A percentile compares a stretch with the other conserved stretches of the same genome.
These are phyloP conservation scores for Stictonetta naevosa DNA, from an alignment of 2,113 vertebrate genomes.

Conservation along the genomic window DNA sequence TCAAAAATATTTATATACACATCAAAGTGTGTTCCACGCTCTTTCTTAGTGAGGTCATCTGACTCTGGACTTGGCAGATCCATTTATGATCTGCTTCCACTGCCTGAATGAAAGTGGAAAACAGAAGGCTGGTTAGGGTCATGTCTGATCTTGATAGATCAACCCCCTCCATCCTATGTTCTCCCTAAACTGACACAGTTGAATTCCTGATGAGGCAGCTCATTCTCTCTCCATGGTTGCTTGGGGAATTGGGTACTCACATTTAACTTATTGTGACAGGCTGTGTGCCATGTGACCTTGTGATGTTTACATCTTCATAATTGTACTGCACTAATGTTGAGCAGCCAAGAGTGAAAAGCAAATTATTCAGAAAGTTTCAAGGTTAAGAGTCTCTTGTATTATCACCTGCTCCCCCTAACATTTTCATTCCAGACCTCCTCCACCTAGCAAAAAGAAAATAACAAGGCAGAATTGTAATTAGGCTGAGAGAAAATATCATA, in stretches of 20 bases:
- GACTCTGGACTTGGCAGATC: neutral
- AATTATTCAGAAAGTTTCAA: conserved; percentile 55
- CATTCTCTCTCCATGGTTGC: conserved; percentile 1
- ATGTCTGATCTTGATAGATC: conserved; percentile 26
- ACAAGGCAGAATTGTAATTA: neutral
- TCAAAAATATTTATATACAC: neutral
- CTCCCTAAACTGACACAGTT: neutral
- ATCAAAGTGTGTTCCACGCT: neutral
- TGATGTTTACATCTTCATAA: conserved; percentile 65
- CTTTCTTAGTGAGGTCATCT: neutral
- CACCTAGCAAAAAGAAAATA: neutral
- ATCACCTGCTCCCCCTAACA: neutral
- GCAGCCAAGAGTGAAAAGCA: conserved; percentile 47
- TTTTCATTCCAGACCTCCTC: neutral
- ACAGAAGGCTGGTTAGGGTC: neutral
- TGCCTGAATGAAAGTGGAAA: neutral
- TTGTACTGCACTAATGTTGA: conserved; percentile 41
- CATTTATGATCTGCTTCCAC: neutral
- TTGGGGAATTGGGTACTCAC: neutral
- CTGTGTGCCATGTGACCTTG: conserved; percentile 38
- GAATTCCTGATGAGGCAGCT: conserved; percentile 55
- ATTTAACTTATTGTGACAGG: conserved; percentile 65
- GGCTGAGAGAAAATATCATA: neutral
- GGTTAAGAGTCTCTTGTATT: neutral
- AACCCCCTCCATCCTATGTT: neutral